Conservation (phyloP, 2,888 invertebrate species). For the Glaucopsyche alexis region DNA sequence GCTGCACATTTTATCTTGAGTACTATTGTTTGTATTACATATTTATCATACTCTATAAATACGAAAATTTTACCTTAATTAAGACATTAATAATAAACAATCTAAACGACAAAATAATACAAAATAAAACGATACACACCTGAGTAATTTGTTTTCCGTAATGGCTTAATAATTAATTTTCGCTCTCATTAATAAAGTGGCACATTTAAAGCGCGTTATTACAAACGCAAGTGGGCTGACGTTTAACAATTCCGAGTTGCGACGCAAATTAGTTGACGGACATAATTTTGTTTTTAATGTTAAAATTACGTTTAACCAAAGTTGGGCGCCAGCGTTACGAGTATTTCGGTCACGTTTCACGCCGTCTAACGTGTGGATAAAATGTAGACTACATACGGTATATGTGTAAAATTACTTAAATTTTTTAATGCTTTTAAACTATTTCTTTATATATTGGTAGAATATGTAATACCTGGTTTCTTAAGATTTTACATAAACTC, state of each 20-base stretch:
- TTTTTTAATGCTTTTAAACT: neutral
- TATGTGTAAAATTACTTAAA: neutral
- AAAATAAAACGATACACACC: constrained; percentile 3
- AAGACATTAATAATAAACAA: neutral
- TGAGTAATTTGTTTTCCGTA: constrained; percentile 21
- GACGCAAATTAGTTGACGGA: constrained; percentile 26
- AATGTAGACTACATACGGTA: constrained; percentile 21
- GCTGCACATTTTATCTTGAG: neutral
- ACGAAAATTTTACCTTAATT: neutral
- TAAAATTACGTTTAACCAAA: constrained; percentile 24
- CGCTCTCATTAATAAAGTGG: constrained; percentile 18
- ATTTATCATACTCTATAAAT: neutral
- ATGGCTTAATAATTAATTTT: constrained; percentile 24
- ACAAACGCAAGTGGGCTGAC: constrained; percentile 6
- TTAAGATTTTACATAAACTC: too few species aligned
- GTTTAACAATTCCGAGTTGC: neutral
- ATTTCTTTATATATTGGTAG: neutral
- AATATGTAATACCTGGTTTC: neutral
- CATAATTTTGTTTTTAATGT: constrained; percentile 31
- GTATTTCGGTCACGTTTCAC: constrained; percentile 33
- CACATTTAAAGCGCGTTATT: constrained; percentile 23
- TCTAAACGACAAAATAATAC: neutral
- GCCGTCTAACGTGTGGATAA: constrained; percentile 29
- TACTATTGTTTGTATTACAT: neutral
- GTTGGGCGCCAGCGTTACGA: constrained; percentile 24